Evolutionary conservation across 2,797 vertebrate species (phyloP), one percentile per base, ranked within the genome.

Genomic region (Mycteria americana): DNA sequence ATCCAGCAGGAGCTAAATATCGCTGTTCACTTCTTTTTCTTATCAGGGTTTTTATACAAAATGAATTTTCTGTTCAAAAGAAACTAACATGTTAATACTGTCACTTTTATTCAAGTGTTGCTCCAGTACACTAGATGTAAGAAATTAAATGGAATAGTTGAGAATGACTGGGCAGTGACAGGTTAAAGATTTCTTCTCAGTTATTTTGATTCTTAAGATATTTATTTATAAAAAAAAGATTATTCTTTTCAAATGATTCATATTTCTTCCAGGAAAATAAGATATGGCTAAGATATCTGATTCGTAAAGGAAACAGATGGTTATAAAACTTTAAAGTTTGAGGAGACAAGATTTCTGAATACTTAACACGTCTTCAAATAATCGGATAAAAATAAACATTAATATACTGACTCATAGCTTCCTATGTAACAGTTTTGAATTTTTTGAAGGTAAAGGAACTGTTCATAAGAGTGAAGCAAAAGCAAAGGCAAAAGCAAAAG

Each of bases 1-100:
- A 67, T 63, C 68, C 35, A 88, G 28, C 80, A 96, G 93, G 88
- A 95, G 82, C 46, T 65, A 94, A 90, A 85, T 92, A 69, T 81
- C 39, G 8, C 23, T 90, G 59, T 77, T 97, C 77, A 56, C 48
- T 88, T 92, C 72, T 83, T 91, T 95, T 92, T 68, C 27, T 76
- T 77, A 39, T 35, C 60, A 70, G 51, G 39, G 10, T 62, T 92
- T 96, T 28, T 28, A 25, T 51, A 41, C 8, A 93, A 69, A 83
- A 56, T 23, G 11, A 31, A 31, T 85, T 76, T 37, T 31, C 13
- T 92, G 48, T 50, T 77, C 57, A 79, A 93, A 93, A 87, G 10
- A 87, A 54, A 30, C 5, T 15, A 51, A 39, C 2, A 7, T 41
- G 6, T 37, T 45, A 46, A 73, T 41, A 46, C 10, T n/a, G 15